Percentiles rank a stretch among this genome's conserved stretches.
These are phyloP conservation scores for Lucinisca nassula DNA, from an alignment of 2,888 invertebrate genomes.

Conservation along the genomic window DNA sequence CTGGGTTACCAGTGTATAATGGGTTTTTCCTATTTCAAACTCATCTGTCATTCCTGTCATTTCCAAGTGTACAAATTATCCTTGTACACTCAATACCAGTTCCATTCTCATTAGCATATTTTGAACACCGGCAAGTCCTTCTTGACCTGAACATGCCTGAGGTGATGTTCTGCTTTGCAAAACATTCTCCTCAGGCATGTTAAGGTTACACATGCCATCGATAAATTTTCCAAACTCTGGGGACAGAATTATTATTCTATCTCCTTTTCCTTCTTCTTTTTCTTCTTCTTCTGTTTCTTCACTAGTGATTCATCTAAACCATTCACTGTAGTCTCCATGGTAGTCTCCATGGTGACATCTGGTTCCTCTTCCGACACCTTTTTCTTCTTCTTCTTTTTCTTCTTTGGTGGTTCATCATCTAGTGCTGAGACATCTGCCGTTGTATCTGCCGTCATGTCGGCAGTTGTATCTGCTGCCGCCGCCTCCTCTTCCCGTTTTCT, in stretches of 20 bases:
- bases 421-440: conserved; percentile 67
- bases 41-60: no score
- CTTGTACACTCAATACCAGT: no score
- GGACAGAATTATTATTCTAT: background rate
- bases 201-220: no score
- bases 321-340: conserved; percentile 54
- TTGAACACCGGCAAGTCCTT: no score
- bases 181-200: no score
- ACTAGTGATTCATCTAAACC: conserved; percentile 47
- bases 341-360: conserved; percentile 62
- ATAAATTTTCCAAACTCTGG: no score
- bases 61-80: no score
- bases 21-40: no score
- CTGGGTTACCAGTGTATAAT: no score
- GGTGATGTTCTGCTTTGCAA: no score
- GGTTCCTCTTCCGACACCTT: conserved; percentile 40
- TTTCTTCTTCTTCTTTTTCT: conserved; percentile 80
- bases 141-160: no score
- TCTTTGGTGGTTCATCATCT: conserved; percentile 73
- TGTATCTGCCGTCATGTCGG: conserved; percentile 69
- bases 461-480: conserved; percentile 45
- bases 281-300: conserved; percentile 78
- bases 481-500: conserved; percentile 76
- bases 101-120: no score
- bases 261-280: conserved; percentile 73